Percentiles rank a stretch among this genome's conserved stretches.
Conservation (phyloP, 2,888 invertebrate species). For the Pycnomerus fuliginosus region DNA sequence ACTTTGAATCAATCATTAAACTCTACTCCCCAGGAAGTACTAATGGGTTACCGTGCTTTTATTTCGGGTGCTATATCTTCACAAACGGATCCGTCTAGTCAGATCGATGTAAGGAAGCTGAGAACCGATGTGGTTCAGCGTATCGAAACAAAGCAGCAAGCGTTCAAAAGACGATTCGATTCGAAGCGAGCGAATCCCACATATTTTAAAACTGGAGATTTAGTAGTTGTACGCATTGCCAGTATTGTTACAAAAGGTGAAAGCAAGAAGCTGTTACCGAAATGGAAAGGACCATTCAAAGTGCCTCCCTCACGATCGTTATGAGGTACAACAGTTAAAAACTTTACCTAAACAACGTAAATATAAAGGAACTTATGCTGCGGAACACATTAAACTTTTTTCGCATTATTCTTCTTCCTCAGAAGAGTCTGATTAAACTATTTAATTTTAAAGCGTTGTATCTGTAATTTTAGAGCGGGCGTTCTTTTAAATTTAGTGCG, state of each 20-base stretch:
- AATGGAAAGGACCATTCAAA: conserved; percentile 22
- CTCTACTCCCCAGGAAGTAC: too few relatives aligned
- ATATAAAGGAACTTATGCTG: not conserved
- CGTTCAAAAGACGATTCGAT: conserved; percentile 17
- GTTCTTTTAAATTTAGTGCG: too few relatives aligned
- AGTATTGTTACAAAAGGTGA: conserved; percentile 8
- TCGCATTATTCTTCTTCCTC: too few relatives aligned
- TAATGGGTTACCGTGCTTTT: too few relatives aligned
- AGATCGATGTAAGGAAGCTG: too few relatives aligned
- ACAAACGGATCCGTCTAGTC: too few relatives aligned
- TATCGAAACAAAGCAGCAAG: conserved; percentile 5
- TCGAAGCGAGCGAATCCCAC: conserved; percentile 2
- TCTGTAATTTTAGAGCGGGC: too few relatives aligned
- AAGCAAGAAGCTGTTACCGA: conserved; percentile 19
- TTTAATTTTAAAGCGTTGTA: too few relatives aligned
- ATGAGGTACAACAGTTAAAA: conserved; percentile 1
- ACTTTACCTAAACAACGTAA: not conserved
- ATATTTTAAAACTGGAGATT: conserved; percentile 15
- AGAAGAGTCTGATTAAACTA: too few relatives aligned
- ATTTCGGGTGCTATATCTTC: too few relatives aligned
- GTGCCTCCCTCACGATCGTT: conserved; percentile 4
- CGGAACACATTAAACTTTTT: conserved; percentile 1
- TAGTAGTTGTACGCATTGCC: conserved; percentile 15
- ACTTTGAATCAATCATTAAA: too few relatives aligned
- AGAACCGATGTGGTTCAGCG: too few relatives aligned